Base-by-base conservation (phyloP, 2,797 vertebrate species). In the Liparis tanakae region DNA sequence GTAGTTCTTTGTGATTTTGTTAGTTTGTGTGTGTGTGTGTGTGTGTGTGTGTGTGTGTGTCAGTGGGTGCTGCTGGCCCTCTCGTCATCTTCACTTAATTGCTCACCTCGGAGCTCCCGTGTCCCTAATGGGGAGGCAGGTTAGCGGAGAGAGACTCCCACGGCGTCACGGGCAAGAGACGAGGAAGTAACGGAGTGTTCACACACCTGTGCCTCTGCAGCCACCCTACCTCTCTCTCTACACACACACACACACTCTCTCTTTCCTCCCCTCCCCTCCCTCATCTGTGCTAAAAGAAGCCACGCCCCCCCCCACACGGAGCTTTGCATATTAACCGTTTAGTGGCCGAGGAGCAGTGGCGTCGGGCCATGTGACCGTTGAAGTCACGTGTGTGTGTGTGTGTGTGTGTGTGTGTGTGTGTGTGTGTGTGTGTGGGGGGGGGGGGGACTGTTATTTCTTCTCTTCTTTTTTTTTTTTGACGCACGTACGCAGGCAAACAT, bases 281-380 rank as follows among this genome's bases (percentile, higher is more conserved):
- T 85, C 80, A 48, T 85, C 79, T 61, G 77, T 80, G 79, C 85
- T 58, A 86, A 86, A 83, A 68, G 76, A 89, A 88, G 87, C 92
- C 89, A 86, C 93, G 89, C 92, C 93, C 83, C 93, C 83, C 79
- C 76, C 85, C 63, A 66, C 59, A 88, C 72, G 82, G 88, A 77
- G 82, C 85, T 87, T 95, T 95, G 92, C 94, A 95, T 95, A 89
- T 95, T 95, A 96, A 96, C 95, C 72, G 92, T 94, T 95, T 84
- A 61, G 91, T 92, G 89, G 87, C 94, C 89, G 87, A 84, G 76
- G 88, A 87, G 84, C 85, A 80, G 69, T 84, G 79, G 88, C 85
- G 82, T 82, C 34, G 22, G 73, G 87, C 87, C 89, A 89, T 91
- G 85, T 90, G 90, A 90, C 87, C 37, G 74, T 75, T 87, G 72